Base-by-base conservation (phyloP, 2,113 vertebrate species). In the Muntiacus muntjak region DNA sequence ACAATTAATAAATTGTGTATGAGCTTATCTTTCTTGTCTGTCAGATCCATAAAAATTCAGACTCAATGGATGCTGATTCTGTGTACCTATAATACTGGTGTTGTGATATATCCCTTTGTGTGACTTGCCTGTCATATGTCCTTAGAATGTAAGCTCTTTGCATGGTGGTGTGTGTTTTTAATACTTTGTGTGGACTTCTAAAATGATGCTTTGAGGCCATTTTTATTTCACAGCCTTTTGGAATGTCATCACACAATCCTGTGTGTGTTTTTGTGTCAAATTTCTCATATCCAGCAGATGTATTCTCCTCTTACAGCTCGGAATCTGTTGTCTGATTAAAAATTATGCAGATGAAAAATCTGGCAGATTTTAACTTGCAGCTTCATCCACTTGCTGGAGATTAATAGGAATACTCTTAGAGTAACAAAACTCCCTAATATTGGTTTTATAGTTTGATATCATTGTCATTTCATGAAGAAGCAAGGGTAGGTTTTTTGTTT, bases 301-400 rank as follows among this genome's bases (percentile, higher is more conserved):
- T 93, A 87, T 94, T 33, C 93, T 98, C 94, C 45, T 94, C 97
- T 92, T 96, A n/a, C 40, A 58, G 95, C 91, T 97, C 4, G 54
- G 33, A 3, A 33, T 97, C 83, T 97, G 36, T 93, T 98, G 36
- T 96, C 79, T 94, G 45, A 84, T 96, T 97, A 33, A 95, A 86
- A 96, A 97, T 87, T 95, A 94, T 95, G 57, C 71, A 96, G 86
- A 96, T 84, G n/a, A 91, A 97, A 92, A 98, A 91, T 96, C 8
- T 43, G 74, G 86, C 17, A 52, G 28, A 92, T 74, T 47, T 60
- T 89, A 89, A 87, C 83, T 92, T 97, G n/a, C 97, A 50, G 60
- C 13, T 54, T 97, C 86, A 54, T 96, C 57, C n/a, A 3, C 92
- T 94, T 94, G 43, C 55, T 95, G 71, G 81, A 79, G 52, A 57